These are phyloP conservation scores for Agonopterix arenella DNA, from an alignment of 2,888 invertebrate genomes.

Conservation along the genomic window DNA sequence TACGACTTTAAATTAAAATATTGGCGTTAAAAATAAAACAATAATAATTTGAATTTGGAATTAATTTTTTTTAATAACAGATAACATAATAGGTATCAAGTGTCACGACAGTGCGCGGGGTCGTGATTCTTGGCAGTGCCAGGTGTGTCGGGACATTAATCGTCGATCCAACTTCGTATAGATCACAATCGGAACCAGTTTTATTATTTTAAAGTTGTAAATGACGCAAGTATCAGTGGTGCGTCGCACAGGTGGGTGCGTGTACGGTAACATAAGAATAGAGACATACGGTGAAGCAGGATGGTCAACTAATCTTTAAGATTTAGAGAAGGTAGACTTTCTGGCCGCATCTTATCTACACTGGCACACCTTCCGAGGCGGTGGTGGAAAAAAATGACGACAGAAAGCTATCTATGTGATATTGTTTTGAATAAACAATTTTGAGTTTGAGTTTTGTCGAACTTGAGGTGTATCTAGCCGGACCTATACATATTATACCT, in stretches of 20 bases:
- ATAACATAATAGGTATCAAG: slow-evolving; percentile 3
- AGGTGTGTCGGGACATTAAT: slow-evolving; percentile 66
- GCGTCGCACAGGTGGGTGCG: slow-evolving; percentile 62
- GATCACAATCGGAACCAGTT: slow-evolving; percentile 74
- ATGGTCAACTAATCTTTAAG: slow-evolving; percentile 17
- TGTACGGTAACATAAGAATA: slow-evolving; percentile 44
- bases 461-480: no score
- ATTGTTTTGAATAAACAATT: no score
- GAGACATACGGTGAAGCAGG: slow-evolving; percentile 30
- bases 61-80: slow-evolving; percentile 26
- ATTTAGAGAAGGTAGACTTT: no score
- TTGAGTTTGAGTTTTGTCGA: no score
- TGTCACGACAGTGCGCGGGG: slow-evolving; percentile 12
- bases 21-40: slow-evolving; percentile 13
- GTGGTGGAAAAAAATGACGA: no score
- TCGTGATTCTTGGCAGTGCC: slow-evolving; percentile 24
- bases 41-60: slow-evolving; percentile 40
- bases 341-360: no score
- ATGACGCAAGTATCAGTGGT: slow-evolving; percentile 70
- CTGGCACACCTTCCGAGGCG: no score
- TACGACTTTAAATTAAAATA: not conserved
- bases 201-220: slow-evolving; percentile 74
- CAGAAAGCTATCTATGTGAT: no score
- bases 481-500: no score
- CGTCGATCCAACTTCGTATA: slow-evolving; percentile 61